Base-by-base conservation (phyloP, 2,797 vertebrate genomes). In the Astyanax mexicanus region DNA sequence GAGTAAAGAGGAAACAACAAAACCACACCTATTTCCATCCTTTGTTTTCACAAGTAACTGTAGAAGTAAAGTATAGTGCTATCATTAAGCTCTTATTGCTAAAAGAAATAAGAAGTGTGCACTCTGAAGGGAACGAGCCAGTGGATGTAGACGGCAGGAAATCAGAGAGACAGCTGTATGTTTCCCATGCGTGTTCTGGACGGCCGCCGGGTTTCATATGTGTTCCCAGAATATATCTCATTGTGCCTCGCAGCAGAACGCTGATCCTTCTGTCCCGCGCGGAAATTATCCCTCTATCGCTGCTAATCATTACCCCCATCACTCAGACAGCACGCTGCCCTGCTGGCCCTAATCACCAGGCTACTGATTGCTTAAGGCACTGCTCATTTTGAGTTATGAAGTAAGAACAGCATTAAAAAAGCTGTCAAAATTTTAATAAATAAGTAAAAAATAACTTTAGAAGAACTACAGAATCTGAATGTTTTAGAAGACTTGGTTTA, bases 281-380 rank as follows among this genome's bases (percentile, higher is more conserved):
- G 72, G 79, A 83, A 83, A 83, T 75, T 69, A 81, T 66, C 55
- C 71, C 73, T 51, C 72, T 74, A 69, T 72, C 77, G 75, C 49
- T 45, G 60, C 68, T 84, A 78, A 83, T 79, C 72, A 79, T 70
- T 82, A 69, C 77, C 49, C 72, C 32, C 68, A 72, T 79, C 74
- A 32, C 42, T 64, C 52, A 35, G 73, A 80, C 49, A 44, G 49
- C 44, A 29, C 11, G 29, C 60, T 40, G 60, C 29, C 76, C 61
- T 27, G 54, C 17, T 76, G 72, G 73, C 72, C 68, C 44, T 52
- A 64, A 70, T 32, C 49, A 44, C 21, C 29, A 66, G 68, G 61
- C 12, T 25, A 25, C 40, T 58, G 67, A 61, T n/a, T 79, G 61
- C 77, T 74, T 60, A 27, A 49, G 38, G 49, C 70, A 77, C 74